Evolutionary conservation across 2,797 vertebrate genomes (phyloP).

Genomic region (Babyrousa celebensis): DNA sequence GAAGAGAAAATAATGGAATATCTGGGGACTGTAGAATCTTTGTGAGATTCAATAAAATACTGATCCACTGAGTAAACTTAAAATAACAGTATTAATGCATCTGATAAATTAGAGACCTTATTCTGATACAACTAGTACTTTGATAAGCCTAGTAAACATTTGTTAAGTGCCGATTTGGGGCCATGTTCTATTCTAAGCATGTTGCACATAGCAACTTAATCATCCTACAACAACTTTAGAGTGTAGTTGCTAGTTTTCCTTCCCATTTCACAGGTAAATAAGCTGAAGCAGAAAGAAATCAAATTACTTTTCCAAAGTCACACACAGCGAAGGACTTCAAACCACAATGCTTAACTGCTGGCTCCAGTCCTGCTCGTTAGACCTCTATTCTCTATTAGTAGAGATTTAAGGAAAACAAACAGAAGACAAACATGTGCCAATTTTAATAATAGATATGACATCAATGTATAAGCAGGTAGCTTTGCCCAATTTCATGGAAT

Average conservation of each 20-base stretch:
- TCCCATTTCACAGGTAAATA: not conserved
- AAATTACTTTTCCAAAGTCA: not conserved
- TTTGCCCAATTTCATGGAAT: not conserved
- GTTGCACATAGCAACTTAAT: not conserved
- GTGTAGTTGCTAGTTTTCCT: not conserved
- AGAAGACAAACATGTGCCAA: not conserved
- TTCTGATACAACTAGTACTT: not conserved
- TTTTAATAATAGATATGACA: slow-evolving; percentile 26
- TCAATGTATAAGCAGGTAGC: not conserved
- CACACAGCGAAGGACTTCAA: not conserved
- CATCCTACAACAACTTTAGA: not conserved
- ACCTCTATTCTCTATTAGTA: not conserved
- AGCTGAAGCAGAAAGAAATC: not conserved
- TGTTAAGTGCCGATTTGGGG: not conserved
- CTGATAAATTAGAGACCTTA: not conserved
- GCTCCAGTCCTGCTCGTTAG: not conserved
- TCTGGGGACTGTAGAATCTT: not conserved
- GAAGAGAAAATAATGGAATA: not conserved
- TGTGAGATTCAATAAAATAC: not conserved
- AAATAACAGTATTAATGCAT: not conserved
- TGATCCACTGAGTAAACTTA: not conserved
- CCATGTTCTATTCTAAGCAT: not conserved
- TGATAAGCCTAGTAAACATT: not conserved
- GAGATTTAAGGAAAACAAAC: not conserved
- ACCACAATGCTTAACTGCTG: not conserved